Evolutionary conservation across 2,888 invertebrate species (phyloP), one percentile per base, ranked within the genome.

Genomic region (Sacculina carcini): DNA sequence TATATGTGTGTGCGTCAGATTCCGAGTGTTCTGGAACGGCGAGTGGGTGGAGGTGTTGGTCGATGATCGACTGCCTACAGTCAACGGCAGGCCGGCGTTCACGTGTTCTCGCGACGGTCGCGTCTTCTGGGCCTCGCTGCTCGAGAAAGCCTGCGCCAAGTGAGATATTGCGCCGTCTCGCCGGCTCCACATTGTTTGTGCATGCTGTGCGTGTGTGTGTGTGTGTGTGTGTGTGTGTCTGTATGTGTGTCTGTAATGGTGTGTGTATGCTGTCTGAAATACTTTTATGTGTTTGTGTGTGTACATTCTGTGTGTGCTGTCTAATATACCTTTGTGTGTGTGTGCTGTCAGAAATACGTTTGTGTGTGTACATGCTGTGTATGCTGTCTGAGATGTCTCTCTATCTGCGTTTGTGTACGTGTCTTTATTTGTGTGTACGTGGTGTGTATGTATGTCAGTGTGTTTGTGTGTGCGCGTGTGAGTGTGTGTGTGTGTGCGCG

Each of bases 71-170:
- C 70, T 89, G 54, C 87, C 87, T 6, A 85, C 85, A 0, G 82
- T 86, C 39, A 80, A 83, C 62, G 84, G 83, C 10, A 74, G 79
- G 57, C 70, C 87, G 55, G 83, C 84, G 36, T 89, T 89, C 66
- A 72, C 86, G 54, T 86, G 87, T 64, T 75, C 80, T 39, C 76
- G 77, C 57, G 72, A 76, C 58, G 76, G 79, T 1, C 79, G 81
- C 58, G 81, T 84, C 62, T 81, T 80, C 62, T 89, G 87, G 87
- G 81, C 87, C 0, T 79, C 85, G 0, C 67, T 89, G 26, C 67
- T 89, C 50, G 89, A 89, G 66, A 89, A 89, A 66, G 89, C 89
- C 0, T 87, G 87, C 59, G 87, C 87, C 53, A 87, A 89, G 80
- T 80, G 64, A 73, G 75, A 68, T 23, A 34, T 42, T 21, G 1